These are phyloP conservation scores for Tamias sibiricus DNA, from an alignment of 2,113 vertebrate species.

Conservation along the genomic window DNA sequence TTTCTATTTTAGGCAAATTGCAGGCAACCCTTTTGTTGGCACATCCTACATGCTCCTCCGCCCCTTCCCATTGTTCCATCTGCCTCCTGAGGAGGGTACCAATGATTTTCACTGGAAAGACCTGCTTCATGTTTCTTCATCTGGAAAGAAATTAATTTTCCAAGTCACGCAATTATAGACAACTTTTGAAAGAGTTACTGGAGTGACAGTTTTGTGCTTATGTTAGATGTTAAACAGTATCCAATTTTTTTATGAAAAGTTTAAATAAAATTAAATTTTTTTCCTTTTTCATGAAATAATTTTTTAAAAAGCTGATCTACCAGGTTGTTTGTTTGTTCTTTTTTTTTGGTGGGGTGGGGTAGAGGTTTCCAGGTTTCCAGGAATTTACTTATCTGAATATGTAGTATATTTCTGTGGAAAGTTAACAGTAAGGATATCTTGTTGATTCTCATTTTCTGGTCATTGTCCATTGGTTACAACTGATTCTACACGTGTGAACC, in stretches of 20 bases:
- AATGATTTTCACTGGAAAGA: neutral
- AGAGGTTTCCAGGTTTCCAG: slow-evolving; percentile 44
- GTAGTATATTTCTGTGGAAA: slow-evolving; percentile 31
- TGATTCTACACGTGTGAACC: slow-evolving; percentile 59
- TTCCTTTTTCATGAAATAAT: neutral
- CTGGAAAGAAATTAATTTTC: slow-evolving; percentile 64
- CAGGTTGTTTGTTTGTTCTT: neutral
- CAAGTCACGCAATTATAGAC: neutral
- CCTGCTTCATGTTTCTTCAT: neutral
- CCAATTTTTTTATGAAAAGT: neutral
- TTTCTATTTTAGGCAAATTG: slow-evolving; percentile 47
- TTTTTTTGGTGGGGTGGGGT: neutral
- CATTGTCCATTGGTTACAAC: slow-evolving; percentile 52
- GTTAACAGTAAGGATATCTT: slow-evolving; percentile 65
- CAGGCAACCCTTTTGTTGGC: slow-evolving; percentile 32
- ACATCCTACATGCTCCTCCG: neutral
- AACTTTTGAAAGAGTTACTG: slow-evolving; percentile 38
- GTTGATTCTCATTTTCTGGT: slow-evolving; percentile 42
- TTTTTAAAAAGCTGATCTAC: neutral
- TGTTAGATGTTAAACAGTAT: neutral
- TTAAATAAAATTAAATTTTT: slow-evolving; percentile 54
- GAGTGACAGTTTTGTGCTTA: neutral
- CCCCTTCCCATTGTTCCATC: neutral
- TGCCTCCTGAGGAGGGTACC: neutral
- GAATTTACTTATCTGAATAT: slow-evolving; percentile 59